Evolutionary conservation across 2,888 invertebrate genomes (phyloP), one percentile per base, ranked within the genome.

Genomic region (Aleiodes leptofemur): DNA sequence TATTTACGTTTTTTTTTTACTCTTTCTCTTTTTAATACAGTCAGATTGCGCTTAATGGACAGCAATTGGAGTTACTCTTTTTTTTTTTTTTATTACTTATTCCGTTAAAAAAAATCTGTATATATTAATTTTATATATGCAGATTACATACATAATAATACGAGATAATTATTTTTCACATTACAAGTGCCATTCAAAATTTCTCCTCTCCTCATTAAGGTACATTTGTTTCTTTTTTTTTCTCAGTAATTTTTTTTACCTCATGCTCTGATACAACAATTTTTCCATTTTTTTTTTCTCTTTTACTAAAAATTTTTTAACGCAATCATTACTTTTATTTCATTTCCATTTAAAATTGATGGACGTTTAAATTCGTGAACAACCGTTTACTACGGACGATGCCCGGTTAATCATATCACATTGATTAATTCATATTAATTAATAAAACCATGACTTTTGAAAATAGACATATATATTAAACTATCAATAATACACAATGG

Each of bases 391-490:
- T 72, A 72, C 70, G 70, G 70, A 71, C 59, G 59, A 59, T 71
- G 57, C 57, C 70, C 70, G 50, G 56, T 31, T 51, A 53, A 72
- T 53, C 43, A 31, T 59, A 72, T 72, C 72, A 72, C 72, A 72
- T 72, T 72, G 38, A 72, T 59, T 64, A 64, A 72, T 53, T 64
- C 11, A 43, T 43, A 64, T 48, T 64, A 16, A 64, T 64, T 64
- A 48, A 64, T 64, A 64, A 34, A 43, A 72, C 51, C 38, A 59
- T 64, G 72, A 72, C 64, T 72, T 72, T 72, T 64, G 53, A 72
- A 72, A 72, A 72, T 72, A 72, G 72, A 72, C 72, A 72, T 72
- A 64, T 68, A 68, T 64, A 72, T 72, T 66, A 64, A 38, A 55
- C 43, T 55, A 55, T 59, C 59, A 71, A 59, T 71, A 69, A 69